Evolutionary conservation across 2,888 invertebrate species (phyloP).

Genomic region (Pyrocoelia pectoralis): DNA sequence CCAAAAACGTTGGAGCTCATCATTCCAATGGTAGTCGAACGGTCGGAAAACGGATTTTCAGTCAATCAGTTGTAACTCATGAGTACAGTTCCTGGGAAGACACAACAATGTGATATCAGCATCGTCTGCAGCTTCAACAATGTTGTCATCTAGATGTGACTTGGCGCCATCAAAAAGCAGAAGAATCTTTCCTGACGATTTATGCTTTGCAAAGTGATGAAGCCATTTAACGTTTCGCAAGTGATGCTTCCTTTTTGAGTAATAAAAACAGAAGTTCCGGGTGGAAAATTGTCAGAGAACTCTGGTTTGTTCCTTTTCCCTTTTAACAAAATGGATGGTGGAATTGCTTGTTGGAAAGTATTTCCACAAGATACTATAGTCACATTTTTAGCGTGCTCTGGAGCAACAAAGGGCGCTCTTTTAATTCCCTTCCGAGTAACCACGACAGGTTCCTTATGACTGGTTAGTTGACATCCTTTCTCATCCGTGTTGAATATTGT

Average conservation of each 20-base stretch:
- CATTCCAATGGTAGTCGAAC: slow-evolving; percentile 52
- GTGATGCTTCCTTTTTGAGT: slow-evolving; percentile 46
- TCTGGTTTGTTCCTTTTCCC: slow-evolving; percentile 43
- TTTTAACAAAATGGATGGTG: slow-evolving; percentile 49
- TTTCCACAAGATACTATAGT: slow-evolving; percentile 50
- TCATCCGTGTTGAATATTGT: slow-evolving; percentile 44
- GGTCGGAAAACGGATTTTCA: slow-evolving; percentile 49
- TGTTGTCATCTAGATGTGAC: no score
- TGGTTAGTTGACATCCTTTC: slow-evolving; percentile 45
- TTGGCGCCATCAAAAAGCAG: slow-evolving; percentile 50
- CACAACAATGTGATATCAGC: slow-evolving; percentile 48
- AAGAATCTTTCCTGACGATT: slow-evolving; percentile 38
- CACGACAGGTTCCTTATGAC: slow-evolving; percentile 47
- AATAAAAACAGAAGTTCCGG: slow-evolving; percentile 41
- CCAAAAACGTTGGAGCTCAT: slow-evolving; percentile 48
- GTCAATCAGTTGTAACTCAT: slow-evolving; percentile 53
- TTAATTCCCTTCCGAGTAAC: slow-evolving; percentile 47
- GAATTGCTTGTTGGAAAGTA: slow-evolving; percentile 47
- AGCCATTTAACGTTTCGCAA: slow-evolving; percentile 40
- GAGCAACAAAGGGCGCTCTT: slow-evolving; percentile 45
- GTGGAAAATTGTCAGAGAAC: slow-evolving; percentile 44
- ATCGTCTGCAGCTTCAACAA: slow-evolving; percentile 47
- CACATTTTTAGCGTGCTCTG: slow-evolving; percentile 52
- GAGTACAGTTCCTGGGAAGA: slow-evolving; percentile 53
- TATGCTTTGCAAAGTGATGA: slow-evolving; percentile 44